phyloP scores from a whole-genome alignment of 2,113 vertebrate genomes.

The Ictalurus furcatus region DNA sequence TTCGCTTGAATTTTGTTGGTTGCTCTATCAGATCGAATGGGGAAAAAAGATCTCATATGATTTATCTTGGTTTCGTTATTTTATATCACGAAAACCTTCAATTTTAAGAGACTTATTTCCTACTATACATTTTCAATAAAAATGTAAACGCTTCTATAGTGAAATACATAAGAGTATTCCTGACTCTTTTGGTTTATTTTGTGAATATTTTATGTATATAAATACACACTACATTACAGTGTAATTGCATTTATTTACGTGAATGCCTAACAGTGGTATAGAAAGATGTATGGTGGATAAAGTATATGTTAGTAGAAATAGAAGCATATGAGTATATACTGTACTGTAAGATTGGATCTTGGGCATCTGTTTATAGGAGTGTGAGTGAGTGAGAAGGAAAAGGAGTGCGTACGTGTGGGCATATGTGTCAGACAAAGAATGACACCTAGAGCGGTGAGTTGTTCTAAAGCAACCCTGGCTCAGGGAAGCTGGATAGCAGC shows the following conservation, averaged over 20 bases:
- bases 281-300: background rate
- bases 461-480: constrained; percentile 34
- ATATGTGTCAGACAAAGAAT: constrained; percentile 27
- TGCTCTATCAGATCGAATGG: background rate
- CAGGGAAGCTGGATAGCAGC: constrained; percentile 60
- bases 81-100: no score
- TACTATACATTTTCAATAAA: background rate
- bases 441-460: constrained; percentile 38
- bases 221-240: background rate
- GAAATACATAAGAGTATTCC: background rate
- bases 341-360: constrained; percentile 4
- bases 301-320: background rate
- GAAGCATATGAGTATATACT: background rate
- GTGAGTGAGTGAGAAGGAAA: constrained; percentile 25
- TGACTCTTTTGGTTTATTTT: background rate
- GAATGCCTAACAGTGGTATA: background rate
- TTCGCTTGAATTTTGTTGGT: background rate
- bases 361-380: background rate
- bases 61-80: background rate
- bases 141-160: background rate
- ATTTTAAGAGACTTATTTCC: background rate
- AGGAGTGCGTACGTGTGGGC: constrained; percentile 32
- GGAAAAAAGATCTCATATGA: background rate
- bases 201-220: background rate
- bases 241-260: background rate